Base-by-base conservation (phyloP, 2,888 invertebrate genomes). In the Drosophila dives region DNA sequence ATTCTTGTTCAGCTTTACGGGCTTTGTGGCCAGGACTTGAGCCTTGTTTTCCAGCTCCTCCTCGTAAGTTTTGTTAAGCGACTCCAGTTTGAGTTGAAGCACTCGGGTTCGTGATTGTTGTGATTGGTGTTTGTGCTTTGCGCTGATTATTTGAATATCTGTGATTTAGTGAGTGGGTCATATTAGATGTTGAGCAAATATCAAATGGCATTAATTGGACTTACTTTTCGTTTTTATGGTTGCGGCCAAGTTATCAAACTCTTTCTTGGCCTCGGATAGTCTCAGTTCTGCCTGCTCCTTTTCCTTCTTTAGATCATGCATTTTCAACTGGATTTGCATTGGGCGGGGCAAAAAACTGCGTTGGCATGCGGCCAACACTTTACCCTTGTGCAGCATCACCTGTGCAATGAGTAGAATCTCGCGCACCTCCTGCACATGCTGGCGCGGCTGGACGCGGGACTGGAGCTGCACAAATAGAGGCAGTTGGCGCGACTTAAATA, bases 401-500 rank as follows among this genome's bases (percentile, higher is more conserved):
- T 91, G 89, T 11, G 87, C 82, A 33, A 93, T 88, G 6, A 93
- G 75, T 34, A 93, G 86, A 72, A 92, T 93, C 58, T 92, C 87
- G 2, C 91, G 90, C 8, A 92, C 81, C 40, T 85, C 84, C 53
- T 83, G 68, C 3, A 92, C 92, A 65, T 90, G 81, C 40, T 92
- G 90, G 1, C 87, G 89, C 0, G 93, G 90, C n/a, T 84, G 86
- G 0, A 93, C 89, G 3, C 91, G 89, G 10, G 86, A 72, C 64
- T 93, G 88, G 45, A 93, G 72, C 58, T 90, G 89, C 26, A 81
- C 79, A 71, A 93, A 91, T 0, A 92, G 66, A 32, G 90, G 80
- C 32, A 87, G 77, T 50, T 93, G 92, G 0, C 88, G 87, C 0
- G 93, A 91, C 69, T 92, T 92, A 33, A 92, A 92, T 54, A 93